Percentiles rank a stretch among this genome's conserved stretches.
phyloP scores from a whole-genome alignment of 2,888 invertebrate species.

The Danaus chrysippus region DNA sequence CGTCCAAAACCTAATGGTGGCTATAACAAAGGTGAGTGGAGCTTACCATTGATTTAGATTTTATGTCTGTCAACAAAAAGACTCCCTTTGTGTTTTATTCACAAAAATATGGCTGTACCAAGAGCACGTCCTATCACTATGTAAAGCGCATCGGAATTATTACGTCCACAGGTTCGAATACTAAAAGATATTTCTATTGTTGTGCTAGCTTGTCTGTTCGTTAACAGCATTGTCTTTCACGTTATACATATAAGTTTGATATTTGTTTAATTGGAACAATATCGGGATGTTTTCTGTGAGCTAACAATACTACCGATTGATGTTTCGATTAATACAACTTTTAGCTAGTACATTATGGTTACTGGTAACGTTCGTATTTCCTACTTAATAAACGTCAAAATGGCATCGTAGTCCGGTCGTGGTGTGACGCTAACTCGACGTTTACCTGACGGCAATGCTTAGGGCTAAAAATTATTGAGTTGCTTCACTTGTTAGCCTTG shows the following conservation, averaged over 20 bases:
- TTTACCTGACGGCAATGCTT: constrained; percentile 46
- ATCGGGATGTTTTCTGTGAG: background rate
- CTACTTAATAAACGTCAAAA: constrained; percentile 65
- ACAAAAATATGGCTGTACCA: constrained; percentile 60
- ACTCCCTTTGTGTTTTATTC: constrained; percentile 63
- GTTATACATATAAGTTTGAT: background rate
- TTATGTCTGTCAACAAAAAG: constrained; percentile 64
- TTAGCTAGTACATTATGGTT: constrained; percentile 39
- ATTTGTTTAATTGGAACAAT: background rate
- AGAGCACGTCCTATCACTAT: constrained; percentile 47
- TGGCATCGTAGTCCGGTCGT: constrained; percentile 37
- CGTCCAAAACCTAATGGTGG: constrained; percentile 62
- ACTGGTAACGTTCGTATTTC: constrained; percentile 48
- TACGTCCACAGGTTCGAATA: constrained; percentile 62
- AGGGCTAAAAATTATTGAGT: constrained; percentile 57
- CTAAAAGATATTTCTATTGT: constrained; percentile 61
- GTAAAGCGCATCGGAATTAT: constrained; percentile 58
- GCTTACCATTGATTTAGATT: constrained; percentile 77
- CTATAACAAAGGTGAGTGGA: constrained; percentile 73
- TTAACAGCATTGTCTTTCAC: too few species aligned
- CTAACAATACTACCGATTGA: too few species aligned
- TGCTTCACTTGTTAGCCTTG: constrained; percentile 36
- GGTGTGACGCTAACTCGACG: constrained; percentile 64
- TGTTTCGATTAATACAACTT: constrained; percentile 33
- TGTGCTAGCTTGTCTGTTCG: constrained; percentile 41